A percentile compares a stretch with the other conserved stretches of the same genome.
Conservation (phyloP, 2,797 vertebrate genomes). For the Apogon talboti region DNA sequence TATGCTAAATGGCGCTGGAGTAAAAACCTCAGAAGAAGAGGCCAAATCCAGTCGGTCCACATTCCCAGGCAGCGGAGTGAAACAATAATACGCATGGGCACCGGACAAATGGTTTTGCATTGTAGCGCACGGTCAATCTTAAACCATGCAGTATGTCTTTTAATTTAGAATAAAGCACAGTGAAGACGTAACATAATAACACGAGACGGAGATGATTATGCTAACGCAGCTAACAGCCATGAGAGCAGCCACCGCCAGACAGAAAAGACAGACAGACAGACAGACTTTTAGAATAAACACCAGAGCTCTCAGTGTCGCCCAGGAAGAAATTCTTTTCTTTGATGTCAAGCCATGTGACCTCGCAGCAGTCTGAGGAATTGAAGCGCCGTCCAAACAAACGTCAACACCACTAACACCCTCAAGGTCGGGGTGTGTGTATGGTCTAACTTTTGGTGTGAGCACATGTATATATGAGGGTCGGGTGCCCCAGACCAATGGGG, state of each 20-base stretch:
- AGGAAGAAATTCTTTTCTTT: conserved; percentile 74
- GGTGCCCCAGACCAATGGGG: background rate
- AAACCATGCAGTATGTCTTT: background rate
- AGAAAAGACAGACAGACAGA: conserved; percentile 49
- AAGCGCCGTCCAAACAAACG: conserved; percentile 71
- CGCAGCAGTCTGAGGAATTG: conserved; percentile 72
- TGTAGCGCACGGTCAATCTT: conserved; percentile 5
- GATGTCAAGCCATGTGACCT: conserved; percentile 74
- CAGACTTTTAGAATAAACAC: conserved; percentile 69
- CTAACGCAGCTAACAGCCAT: background rate
- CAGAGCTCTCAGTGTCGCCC: conserved; percentile 65
- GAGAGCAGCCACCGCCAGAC: conserved; percentile 18
- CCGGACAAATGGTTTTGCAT: conserved; percentile 35
- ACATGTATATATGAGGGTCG: background rate
- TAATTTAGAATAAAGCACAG: background rate
- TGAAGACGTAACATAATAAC: too few species aligned
- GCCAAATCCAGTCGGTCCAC: conserved; percentile 43
- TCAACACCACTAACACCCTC: conserved; percentile 75
- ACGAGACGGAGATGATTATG: background rate
- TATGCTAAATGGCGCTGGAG: conserved; percentile 34
- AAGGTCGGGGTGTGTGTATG: conserved; percentile 55
- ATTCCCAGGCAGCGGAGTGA: conserved; percentile 39
- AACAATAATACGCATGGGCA: conserved; percentile 24
- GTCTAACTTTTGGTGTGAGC: background rate
- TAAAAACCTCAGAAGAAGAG: conserved; percentile 20